A percentile compares a stretch with the other conserved stretches of the same genome.
Conservation (phyloP, 1,140 invertebrate genomes). For the Aphaenogaster rudis region DNA sequence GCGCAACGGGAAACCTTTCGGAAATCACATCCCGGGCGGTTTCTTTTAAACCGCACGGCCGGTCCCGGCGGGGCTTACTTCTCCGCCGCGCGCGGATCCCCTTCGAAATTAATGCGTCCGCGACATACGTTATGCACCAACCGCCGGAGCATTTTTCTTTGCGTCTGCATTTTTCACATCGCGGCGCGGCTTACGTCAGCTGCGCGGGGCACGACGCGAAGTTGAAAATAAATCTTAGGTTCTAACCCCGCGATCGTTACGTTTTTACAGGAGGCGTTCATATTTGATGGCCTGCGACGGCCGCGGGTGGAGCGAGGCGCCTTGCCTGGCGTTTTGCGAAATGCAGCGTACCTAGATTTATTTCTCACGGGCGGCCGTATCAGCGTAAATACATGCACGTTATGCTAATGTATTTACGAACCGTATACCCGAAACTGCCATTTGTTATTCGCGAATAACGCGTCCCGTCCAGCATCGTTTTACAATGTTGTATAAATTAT, state of each 20-base stretch:
- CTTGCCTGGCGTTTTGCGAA: background rate
- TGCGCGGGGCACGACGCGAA: background rate
- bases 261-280: background rate
- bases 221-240: slow-evolving; percentile 18
- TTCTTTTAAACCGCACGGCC: background rate
- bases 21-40: background rate
- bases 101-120: slow-evolving; percentile 28
- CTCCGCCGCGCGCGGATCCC: background rate
- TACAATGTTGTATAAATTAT: slow-evolving; percentile 1
- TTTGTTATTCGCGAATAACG: slow-evolving; percentile 4
- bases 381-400: background rate
- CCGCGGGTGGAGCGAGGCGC: background rate
- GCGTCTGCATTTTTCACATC: background rate
- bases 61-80: background rate
- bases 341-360: background rate
- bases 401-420: background rate
- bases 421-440: background rate
- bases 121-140: slow-evolving; percentile 18
- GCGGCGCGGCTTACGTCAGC: background rate
- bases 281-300: background rate
- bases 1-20: background rate
- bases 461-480: background rate
- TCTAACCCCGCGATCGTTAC: background rate
- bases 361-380: background rate
- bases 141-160: background rate